Evolutionary conservation across 2,797 vertebrate genomes (phyloP).

Genomic region (Microtus agrestis): DNA sequence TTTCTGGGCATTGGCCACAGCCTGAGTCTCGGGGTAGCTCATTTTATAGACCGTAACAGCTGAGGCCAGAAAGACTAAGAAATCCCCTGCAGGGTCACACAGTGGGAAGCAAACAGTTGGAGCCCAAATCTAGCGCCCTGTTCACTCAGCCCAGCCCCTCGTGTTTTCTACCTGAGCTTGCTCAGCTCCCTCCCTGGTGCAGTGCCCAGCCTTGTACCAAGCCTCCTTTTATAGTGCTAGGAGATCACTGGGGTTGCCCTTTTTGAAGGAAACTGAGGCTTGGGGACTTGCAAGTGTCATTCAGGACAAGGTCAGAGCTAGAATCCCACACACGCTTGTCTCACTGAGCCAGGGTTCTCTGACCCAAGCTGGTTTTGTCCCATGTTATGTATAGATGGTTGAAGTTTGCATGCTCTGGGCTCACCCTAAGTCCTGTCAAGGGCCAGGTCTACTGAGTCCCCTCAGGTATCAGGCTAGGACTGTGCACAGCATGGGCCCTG

Average conservation of each 20-base stretch:
- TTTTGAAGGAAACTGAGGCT: not conserved
- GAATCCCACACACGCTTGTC: not conserved
- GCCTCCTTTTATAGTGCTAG: not conserved
- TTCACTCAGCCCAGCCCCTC: not conserved
- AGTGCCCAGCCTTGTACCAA: not conserved
- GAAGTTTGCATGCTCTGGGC: not conserved
- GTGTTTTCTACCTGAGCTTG: too few relatives aligned
- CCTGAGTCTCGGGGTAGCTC: not conserved
- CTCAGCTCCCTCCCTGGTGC: not conserved
- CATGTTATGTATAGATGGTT: rapidly evolving
- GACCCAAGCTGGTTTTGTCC: not conserved
- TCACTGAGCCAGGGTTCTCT: not conserved
- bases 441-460: too few relatives aligned
- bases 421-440: not conserved
- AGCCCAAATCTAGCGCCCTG: not conserved
- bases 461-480: not conserved
- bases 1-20: not conserved
- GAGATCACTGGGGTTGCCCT: not conserved
- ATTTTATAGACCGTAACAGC: not conserved
- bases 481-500: not conserved
- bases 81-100: not conserved
- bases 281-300: not conserved
- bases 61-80: slow-evolving; percentile 18
- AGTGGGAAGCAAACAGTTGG: not conserved
- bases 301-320: not conserved